A percentile compares a stretch with the other conserved stretches of the same genome.
Evolutionary conservation across 1,140 invertebrate species (phyloP).

Genomic region (Ips nitidus): DNA sequence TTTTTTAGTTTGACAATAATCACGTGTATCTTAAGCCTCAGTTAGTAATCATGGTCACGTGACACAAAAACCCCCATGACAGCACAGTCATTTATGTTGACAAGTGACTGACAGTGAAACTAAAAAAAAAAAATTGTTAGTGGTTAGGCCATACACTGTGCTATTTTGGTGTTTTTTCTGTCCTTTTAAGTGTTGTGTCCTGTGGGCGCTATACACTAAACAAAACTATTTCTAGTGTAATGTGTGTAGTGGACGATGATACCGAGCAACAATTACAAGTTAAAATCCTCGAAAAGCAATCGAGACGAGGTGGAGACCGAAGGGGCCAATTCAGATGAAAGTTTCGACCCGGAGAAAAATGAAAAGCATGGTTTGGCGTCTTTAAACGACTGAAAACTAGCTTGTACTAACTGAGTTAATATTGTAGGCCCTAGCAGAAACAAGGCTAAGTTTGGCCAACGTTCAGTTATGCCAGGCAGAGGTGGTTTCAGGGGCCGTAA

Average conservation of each 20-base stretch:
- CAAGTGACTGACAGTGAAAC: no score
- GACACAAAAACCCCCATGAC: no score
- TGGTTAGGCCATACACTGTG: no score
- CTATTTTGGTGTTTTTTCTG: no score
- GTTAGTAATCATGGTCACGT: no score
- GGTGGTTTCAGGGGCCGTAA: neutral
- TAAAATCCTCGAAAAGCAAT: constrained; percentile 55
- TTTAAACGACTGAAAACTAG: constrained; percentile 22
- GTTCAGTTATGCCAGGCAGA: neutral
- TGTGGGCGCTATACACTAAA: no score
- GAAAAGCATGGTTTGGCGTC: constrained; percentile 37
- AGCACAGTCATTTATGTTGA: no score
- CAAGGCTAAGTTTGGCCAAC: neutral
- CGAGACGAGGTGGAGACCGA: constrained; percentile 47
- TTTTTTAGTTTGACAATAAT: no score
- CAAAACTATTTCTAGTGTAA: no score
- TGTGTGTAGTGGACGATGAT: constrained; percentile 44
- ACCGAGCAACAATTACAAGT: constrained; percentile 55
- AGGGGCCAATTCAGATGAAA: constrained; percentile 43
- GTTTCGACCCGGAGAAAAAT: constrained; percentile 44
- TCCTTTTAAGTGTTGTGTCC: no score
- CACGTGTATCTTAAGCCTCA: no score
- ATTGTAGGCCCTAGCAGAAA: neutral
- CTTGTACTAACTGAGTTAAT: neutral
- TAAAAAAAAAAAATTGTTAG: no score